Evolutionary conservation across 2,888 invertebrate species (phyloP), one percentile per base, ranked within the genome.

Genomic region (Pollenia amentaria): DNA sequence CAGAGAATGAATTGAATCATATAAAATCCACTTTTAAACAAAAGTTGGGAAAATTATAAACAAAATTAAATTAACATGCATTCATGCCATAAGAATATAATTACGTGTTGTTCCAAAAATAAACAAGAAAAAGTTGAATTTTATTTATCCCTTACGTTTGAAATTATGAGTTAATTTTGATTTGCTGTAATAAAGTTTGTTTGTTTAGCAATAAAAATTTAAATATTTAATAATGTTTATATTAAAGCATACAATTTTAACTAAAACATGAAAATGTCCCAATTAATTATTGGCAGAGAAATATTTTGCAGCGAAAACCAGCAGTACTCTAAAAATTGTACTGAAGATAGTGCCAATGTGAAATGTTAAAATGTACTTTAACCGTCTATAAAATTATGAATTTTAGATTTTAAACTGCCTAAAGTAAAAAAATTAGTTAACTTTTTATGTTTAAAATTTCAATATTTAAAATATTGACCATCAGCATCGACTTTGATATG

Each of bases 21-120:
- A 81, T 57, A 42, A 51, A 51, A 57, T 53, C 40, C 40, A 18
- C 40, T 62, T 38, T 44, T 55, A 8, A 38, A 42, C 38, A 67
- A 67, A 82, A 69, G 60, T 11, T 29, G 40, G 1, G 57, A 65
- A 73, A 57, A 65, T 51, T 46, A 80, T 16, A 67, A 18, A 64
- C 18, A 55, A 46, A 72, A 72, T 38, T 72, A 53, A 65, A 67
- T 62, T 44, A 62, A 70, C 44, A 76, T 76, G 82, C 82, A 82
- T 80, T 65, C 55, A 82, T 69, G 60, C 60, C 57, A 69, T 67
- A 44, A 53, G 42, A 51, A 53, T 29, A 60, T 69, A 75, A 67
- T 79, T 79, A 79, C 62, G 40, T 42, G 70, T 62, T 72, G 14
- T 62, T 53, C 42, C 10, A 48, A 65, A 29, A 29, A 29, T 29